A percentile compares a stretch with the other conserved stretches of the same genome.
Evolutionary conservation across 2,888 invertebrate species (phyloP).

Genomic region (Amiota communis): DNA sequence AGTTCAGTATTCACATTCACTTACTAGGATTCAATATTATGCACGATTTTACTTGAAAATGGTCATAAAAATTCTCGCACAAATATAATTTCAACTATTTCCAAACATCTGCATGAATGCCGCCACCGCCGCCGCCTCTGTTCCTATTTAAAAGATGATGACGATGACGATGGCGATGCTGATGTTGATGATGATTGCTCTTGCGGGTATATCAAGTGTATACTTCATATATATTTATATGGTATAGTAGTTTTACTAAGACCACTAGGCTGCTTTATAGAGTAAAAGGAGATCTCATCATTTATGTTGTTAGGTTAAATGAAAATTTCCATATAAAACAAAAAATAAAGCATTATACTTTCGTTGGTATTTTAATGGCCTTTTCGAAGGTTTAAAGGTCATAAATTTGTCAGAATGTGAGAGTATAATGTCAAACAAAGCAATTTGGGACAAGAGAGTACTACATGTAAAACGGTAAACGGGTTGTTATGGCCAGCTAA

Average conservation of each 20-base stretch:
- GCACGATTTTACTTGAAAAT: conserved; percentile 49
- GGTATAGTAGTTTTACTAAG: too few relatives aligned
- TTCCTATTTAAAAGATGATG: neutral
- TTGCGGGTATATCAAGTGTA: neutral
- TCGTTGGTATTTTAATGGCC: conserved; percentile 68
- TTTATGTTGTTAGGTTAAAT: conserved; percentile 20
- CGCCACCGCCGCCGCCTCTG: neutral
- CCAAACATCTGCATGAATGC: conserved; percentile 19
- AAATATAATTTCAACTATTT: conserved; percentile 26
- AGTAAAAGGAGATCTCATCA: neutral
- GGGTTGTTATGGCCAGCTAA: too few relatives aligned
- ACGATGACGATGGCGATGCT: neutral
- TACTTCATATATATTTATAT: neutral
- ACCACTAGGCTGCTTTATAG: too few relatives aligned
- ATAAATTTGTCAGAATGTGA: conserved; percentile 68
- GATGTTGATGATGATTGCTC: neutral
- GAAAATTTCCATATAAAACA: conserved; percentile 68
- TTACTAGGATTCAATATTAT: conserved; percentile 49
- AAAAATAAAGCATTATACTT: conserved; percentile 47
- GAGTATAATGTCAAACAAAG: neutral
- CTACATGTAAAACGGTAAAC: too few relatives aligned
- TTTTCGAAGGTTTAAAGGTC: conserved; percentile 70
- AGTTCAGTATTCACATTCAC: conserved; percentile 8
- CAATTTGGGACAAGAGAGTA: neutral
- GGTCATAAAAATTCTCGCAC: conserved; percentile 66